Conservation (phyloP, 1,140 invertebrate genomes). For the Cydia fagiglandana region DNA sequence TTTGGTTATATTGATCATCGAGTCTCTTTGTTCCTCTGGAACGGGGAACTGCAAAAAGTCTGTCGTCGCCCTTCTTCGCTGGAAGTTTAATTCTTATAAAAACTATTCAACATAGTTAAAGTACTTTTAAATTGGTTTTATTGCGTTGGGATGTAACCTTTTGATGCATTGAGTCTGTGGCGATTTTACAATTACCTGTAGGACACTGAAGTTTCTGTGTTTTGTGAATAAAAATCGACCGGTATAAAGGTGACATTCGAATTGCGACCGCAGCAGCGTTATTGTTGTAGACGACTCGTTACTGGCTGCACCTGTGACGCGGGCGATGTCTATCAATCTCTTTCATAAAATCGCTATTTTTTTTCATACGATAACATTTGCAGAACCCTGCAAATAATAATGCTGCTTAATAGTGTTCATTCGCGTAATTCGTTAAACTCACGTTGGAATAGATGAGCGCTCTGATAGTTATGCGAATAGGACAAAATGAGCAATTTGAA, state of each 20-base stretch:
- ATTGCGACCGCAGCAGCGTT: no score
- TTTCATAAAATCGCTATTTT: no score
- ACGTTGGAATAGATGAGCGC: constrained; percentile 1
- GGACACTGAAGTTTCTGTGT: no score
- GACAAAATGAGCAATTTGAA: neutral
- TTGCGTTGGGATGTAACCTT: neutral
- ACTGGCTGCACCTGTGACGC: no score
- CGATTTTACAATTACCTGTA: no score
- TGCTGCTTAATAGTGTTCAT: neutral
- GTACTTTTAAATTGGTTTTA: neutral
- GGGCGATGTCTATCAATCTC: no score
- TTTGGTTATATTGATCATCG: constrained; percentile 4
- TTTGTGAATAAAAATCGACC: no score
- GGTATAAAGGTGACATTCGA: no score
- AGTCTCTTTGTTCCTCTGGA: neutral
- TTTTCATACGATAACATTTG: no score
- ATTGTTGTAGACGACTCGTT: no score
- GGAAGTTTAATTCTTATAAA: neutral
- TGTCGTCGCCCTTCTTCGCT: neutral
- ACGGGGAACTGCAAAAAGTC: neutral
- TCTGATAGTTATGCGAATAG: constrained; percentile 6
- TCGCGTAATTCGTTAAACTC: neutral
- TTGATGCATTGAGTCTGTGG: no score
- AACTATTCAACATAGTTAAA: constrained; percentile 10
- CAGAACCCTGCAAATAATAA: no score